Percentiles rank a stretch among this genome's conserved stretches.
These are phyloP conservation scores for Drosophila paranaensis DNA, from an alignment of 2,888 invertebrate species.

Conservation along the genomic window DNA sequence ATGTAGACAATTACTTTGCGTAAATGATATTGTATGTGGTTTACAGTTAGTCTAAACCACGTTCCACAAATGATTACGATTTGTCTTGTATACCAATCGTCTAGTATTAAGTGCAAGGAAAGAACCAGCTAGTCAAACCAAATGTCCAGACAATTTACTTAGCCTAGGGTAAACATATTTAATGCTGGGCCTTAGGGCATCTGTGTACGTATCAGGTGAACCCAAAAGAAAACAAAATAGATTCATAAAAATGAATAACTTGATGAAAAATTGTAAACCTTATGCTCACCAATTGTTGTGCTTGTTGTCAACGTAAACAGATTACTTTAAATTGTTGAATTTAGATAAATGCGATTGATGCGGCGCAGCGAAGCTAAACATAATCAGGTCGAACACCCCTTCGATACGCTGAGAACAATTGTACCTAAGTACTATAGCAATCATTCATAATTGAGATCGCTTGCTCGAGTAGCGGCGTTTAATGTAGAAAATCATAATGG, in stretches of 20 bases:
- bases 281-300: conserved; percentile 80
- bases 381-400: conserved; percentile 27
- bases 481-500: conserved; percentile 43
- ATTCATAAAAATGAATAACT: neutral
- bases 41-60: conserved; percentile 38
- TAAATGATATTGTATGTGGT: conserved; percentile 39
- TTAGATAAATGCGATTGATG: conserved; percentile 42
- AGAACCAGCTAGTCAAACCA: conserved; percentile 22
- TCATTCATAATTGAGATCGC: conserved; percentile 43
- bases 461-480: conserved; percentile 20
- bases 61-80: conserved; percentile 26
- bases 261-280: conserved; percentile 68
- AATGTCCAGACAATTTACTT: conserved; percentile 75
- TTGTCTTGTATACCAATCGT: conserved; percentile 37
- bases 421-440: conserved; percentile 64
- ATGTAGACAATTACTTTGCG: conserved; percentile 52
- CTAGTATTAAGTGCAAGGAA: conserved; percentile 32
- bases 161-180: conserved; percentile 53
- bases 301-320: conserved; percentile 63
- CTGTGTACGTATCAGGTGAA: conserved; percentile 18
- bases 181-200: conserved; percentile 32
- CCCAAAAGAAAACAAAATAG: conserved; percentile 9
- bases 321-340: conserved; percentile 59
- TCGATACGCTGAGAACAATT: conserved; percentile 49
- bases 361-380: conserved; percentile 33